Conservation (phyloP, 2,113 vertebrate genomes). For the Poecilia latipinna region DNA sequence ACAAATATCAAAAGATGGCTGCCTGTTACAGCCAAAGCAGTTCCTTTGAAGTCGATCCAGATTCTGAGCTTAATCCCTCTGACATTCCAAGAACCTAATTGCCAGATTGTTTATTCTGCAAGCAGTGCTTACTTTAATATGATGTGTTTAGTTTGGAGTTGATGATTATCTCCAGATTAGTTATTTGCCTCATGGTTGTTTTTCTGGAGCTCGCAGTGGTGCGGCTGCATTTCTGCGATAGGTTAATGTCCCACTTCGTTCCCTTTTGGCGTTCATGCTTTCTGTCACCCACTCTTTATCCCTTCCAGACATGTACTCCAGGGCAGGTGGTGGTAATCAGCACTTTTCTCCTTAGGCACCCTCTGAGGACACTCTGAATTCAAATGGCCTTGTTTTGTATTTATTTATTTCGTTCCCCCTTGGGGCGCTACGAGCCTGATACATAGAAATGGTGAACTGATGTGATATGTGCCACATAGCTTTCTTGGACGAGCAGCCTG, state of each 20-base stretch:
- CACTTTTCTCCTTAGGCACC: constrained; percentile 48
- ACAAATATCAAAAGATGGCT: constrained; percentile 36
- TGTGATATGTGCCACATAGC: constrained; percentile 33
- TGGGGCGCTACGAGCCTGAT: constrained; percentile 13
- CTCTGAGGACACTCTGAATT: constrained; percentile 48
- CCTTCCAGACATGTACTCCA: constrained; percentile 23
- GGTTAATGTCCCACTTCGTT: constrained; percentile 16
- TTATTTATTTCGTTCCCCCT: constrained; percentile 55
- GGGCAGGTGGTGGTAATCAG: constrained; percentile 43
- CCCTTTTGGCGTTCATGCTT: constrained; percentile 41
- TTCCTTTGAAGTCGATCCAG: constrained; percentile 63
- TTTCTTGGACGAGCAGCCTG: constrained; percentile 34
- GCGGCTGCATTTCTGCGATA: constrained; percentile 36
- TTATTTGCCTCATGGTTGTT: constrained; percentile 15
- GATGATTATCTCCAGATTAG: constrained; percentile 41
- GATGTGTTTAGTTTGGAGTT: constrained; percentile 25
- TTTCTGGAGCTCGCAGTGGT: constrained; percentile 31
- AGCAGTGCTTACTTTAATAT: constrained; percentile 28
- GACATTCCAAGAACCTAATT: constrained; percentile 29
- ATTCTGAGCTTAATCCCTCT: constrained; percentile 40
- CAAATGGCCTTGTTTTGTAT: constrained; percentile 55
- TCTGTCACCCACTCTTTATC: constrained; percentile 26
- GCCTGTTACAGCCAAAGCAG: constrained; percentile 23
- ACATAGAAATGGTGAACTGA: constrained; percentile 59
- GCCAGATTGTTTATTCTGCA: constrained; percentile 41